Conservation (phyloP, 2,797 vertebrate genomes). For the Podarcis siculus region DNA sequence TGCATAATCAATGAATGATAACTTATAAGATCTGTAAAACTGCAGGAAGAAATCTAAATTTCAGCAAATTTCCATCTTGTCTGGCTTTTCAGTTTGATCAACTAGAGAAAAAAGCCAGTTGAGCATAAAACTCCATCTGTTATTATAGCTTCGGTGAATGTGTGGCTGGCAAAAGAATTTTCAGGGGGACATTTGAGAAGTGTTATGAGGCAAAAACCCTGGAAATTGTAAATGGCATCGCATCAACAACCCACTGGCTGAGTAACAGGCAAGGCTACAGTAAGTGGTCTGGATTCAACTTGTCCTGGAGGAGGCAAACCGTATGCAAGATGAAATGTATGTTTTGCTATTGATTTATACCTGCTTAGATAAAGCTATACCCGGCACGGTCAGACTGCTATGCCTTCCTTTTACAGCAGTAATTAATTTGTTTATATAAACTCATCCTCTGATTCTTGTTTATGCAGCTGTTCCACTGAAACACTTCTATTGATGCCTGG, state of each 20-base stretch:
- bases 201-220: not conserved
- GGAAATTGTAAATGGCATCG: constrained; percentile 29
- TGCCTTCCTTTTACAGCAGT: constrained; percentile 50
- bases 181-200: constrained; percentile 8
- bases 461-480: constrained; percentile 55
- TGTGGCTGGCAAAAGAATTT: constrained; percentile 29
- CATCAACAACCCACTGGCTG: constrained; percentile 16
- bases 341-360: constrained; percentile 53
- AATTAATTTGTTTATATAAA: constrained; percentile 59
- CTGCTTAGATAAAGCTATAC: not conserved
- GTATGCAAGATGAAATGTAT: constrained; percentile 43
- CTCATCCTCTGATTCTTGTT: constrained; percentile 40
- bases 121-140: constrained; percentile 76
- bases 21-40: constrained; percentile 73
- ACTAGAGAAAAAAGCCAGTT: constrained; percentile 52
- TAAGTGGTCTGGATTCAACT: constrained; percentile 48
- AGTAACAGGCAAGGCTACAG: constrained; percentile 42
- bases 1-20: constrained; percentile 64
- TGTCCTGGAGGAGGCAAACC: constrained; percentile 40
- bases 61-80: constrained; percentile 72
- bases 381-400: not conserved
- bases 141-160: not conserved
- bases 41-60: constrained; percentile 72
- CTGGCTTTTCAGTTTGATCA: constrained; percentile 65
- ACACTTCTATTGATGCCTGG: not conserved